Evolutionary conservation across 1,140 invertebrate genomes (phyloP).

Genomic region (Drosophila serrata): DNA sequence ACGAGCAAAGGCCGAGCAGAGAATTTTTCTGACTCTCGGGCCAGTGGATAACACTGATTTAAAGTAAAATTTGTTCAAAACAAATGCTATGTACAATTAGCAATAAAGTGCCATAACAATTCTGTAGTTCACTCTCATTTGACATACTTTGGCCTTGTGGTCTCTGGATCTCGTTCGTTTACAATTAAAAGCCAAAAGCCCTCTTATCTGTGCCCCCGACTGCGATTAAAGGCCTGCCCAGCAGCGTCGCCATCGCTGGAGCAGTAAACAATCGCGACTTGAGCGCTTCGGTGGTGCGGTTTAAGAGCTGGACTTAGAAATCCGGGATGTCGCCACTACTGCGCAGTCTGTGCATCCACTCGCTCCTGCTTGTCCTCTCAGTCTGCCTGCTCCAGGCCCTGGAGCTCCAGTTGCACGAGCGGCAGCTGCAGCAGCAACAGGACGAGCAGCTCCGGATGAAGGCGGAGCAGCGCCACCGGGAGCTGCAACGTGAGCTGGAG

Average conservation of each 20-base stretch:
- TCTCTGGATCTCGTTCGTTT: constrained; percentile 15
- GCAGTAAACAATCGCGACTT: constrained; percentile 63
- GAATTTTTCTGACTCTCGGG: not conserved
- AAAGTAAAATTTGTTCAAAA: not conserved
- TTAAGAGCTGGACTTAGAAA: constrained; percentile 11
- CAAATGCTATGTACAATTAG: constrained; percentile 7
- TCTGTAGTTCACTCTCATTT: constrained; percentile 24
- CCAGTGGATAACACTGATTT: not conserved
- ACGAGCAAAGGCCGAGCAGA: not conserved
- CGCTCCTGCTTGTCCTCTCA: constrained; percentile 51
- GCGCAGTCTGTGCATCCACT: constrained; percentile 42
- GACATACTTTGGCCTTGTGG: constrained; percentile 39
- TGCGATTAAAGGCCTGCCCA: constrained; percentile 34
- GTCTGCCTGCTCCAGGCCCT: constrained; percentile 60
- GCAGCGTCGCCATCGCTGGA: constrained; percentile 22
- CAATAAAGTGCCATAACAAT: constrained; percentile 16
- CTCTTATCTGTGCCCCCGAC: constrained; percentile 49
- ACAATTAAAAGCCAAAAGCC: constrained; percentile 47
- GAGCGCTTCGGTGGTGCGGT: constrained; percentile 34
- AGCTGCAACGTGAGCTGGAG: constrained; percentile 61
- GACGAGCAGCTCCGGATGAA: constrained; percentile 60
- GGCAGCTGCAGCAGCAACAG: constrained; percentile 61
- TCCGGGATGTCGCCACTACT: constrained; percentile 53
- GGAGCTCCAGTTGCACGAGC: constrained; percentile 65
- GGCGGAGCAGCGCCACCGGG: constrained; percentile 47